Percentiles rank a stretch among this genome's conserved stretches.
Conservation (phyloP, 2,797 vertebrate species). For the Botia kubotai region DNA sequence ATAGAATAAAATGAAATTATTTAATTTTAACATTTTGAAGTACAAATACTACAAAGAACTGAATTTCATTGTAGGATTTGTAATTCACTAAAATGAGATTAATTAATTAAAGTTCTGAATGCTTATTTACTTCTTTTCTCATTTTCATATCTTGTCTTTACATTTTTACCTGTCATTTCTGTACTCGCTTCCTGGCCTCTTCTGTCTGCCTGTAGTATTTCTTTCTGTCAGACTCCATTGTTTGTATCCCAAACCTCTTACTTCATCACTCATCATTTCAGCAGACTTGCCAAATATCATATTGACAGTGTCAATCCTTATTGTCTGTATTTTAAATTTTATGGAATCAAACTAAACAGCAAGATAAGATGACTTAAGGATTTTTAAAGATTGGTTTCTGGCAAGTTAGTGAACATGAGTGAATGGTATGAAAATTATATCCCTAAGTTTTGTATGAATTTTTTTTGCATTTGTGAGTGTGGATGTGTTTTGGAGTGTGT, state of each 20-base stretch:
- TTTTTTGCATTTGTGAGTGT: constrained; percentile 37
- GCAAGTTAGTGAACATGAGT: constrained; percentile 81
- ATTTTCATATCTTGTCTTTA: neutral
- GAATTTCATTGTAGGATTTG: neutral
- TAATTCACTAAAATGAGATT: neutral
- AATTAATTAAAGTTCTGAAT: neutral
- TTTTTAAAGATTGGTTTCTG: constrained; percentile 57
- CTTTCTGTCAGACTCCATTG: constrained; percentile 35
- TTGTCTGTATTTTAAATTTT: constrained; percentile 29
- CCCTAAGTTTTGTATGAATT: constrained; percentile 65
- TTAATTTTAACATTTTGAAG: neutral
- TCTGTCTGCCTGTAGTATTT: constrained; percentile 18
- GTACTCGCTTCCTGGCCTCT: constrained; percentile 17
- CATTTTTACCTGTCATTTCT: constrained; percentile 28
- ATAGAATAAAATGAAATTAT: neutral
- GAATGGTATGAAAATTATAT: constrained; percentile 75
- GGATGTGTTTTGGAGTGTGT: constrained; percentile 53
- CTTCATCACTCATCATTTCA: constrained; percentile 82
- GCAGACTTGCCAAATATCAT: constrained; percentile 80
- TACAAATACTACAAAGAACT: neutral
- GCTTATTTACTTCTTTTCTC: neutral
- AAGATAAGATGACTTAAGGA: constrained; percentile 28
- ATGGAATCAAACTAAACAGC: constrained; percentile 26
- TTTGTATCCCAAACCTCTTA: constrained; percentile 51
- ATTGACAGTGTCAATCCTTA: constrained; percentile 57